Evolutionary conservation across 2,888 invertebrate species (phyloP).

Genomic region (Archips crataeganus): DNA sequence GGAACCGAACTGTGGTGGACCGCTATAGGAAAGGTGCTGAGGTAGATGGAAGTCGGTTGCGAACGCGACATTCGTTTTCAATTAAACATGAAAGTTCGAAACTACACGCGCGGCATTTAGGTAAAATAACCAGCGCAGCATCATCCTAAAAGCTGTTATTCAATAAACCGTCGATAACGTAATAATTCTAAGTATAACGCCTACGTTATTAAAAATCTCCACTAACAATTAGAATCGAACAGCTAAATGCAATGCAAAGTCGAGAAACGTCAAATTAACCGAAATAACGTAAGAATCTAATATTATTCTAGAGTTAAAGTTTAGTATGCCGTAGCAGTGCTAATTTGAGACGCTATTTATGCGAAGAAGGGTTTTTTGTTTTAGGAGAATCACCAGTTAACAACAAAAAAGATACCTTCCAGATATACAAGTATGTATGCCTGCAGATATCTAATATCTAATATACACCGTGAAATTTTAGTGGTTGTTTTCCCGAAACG

Average conservation of each 20-base stretch:
- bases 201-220: slow-evolving; percentile 25
- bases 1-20: no score
- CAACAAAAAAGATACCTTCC: neutral
- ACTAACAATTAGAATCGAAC: slow-evolving; percentile 24
- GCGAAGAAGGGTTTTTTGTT: neutral
- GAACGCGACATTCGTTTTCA: no score
- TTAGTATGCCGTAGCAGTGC: neutral
- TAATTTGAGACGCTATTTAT: slow-evolving; percentile 12
- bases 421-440: no score
- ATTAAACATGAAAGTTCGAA: no score
- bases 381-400: neutral
- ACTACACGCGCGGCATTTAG: no score
- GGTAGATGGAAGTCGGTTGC: no score
- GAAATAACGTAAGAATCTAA: neutral
- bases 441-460: no score
- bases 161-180: neutral
- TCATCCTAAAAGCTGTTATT: neutral
- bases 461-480: no score
- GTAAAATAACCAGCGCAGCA: no score
- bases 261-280: slow-evolving; percentile 1
- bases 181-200: slow-evolving; percentile 6
- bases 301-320: neutral
- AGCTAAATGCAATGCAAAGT: slow-evolving; percentile 23
- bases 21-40: no score
- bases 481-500: no score